phyloP scores from a whole-genome alignment of 2,888 invertebrate genomes.

The Cabera pusaria region DNA sequence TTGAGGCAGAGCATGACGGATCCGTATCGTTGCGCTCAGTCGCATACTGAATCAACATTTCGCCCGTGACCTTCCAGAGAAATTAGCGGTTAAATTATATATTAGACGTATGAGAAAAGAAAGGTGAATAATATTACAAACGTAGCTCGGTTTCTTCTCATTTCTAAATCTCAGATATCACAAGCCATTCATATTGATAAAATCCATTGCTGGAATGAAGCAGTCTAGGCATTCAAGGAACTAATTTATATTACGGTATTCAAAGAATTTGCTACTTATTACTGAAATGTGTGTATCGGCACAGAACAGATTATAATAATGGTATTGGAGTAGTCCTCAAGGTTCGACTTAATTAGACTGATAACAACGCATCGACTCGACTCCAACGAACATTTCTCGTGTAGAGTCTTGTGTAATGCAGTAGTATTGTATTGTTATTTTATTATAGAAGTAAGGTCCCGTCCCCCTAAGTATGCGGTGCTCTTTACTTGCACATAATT shows the following conservation, averaged over 20 bases:
- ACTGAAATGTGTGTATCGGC: slow-evolving; percentile 12
- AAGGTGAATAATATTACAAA: slow-evolving; percentile 9
- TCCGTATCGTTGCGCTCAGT: slow-evolving; percentile 57
- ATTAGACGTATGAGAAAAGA: slow-evolving; percentile 6
- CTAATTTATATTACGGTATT: background rate
- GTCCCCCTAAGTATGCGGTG: slow-evolving; percentile 37
- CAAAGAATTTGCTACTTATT: slow-evolving; percentile 7
- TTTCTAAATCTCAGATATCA: slow-evolving; percentile 2
- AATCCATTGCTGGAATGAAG: too few relatives aligned
- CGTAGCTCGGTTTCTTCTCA: background rate
- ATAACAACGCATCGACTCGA: slow-evolving; percentile 8
- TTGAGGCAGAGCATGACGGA: slow-evolving; percentile 56
- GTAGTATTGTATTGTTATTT: background rate
- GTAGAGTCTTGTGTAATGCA: background rate
- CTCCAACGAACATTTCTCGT: background rate
- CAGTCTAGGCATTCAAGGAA: too few relatives aligned
- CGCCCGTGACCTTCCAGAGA: slow-evolving; percentile 55
- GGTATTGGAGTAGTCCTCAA: slow-evolving; percentile 14
- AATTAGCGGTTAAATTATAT: slow-evolving; percentile 28
- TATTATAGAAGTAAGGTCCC: slow-evolving; percentile 2
- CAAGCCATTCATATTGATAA: background rate
- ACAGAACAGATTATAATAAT: too few relatives aligned
- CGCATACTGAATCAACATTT: slow-evolving; percentile 51
- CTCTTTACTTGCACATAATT: slow-evolving; percentile 36
- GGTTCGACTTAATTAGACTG: slow-evolving; percentile 14